These are phyloP conservation scores for Gymnogyps californianus DNA, from an alignment of 2,113 vertebrate genomes.

Conservation along the genomic window DNA sequence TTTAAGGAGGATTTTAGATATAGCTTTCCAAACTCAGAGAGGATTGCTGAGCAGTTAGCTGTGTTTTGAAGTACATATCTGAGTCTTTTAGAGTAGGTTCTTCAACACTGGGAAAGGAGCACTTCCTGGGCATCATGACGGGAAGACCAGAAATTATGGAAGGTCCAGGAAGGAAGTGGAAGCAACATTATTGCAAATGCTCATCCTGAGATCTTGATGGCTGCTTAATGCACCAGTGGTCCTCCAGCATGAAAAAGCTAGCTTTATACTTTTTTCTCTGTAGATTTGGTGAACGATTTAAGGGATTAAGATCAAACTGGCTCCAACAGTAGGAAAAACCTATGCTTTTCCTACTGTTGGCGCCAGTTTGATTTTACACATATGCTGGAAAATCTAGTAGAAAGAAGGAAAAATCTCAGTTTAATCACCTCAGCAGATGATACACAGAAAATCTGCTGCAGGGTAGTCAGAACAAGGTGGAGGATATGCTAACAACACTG, in stretches of 20 bases:
- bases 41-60: neutral
- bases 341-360: neutral
- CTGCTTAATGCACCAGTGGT: neutral
- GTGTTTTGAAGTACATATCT: neutral
- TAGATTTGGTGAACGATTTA: neutral
- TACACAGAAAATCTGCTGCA: neutral
- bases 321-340: neutral
- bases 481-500: neutral
- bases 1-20: neutral
- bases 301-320: neutral
- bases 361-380: neutral
- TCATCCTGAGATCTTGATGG: neutral
- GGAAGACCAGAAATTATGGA: neutral
- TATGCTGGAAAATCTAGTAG: neutral
- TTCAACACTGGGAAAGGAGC: neutral
- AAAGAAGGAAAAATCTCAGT: neutral
- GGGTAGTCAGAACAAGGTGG: neutral
- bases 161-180: neutral
- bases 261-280: neutral
- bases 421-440: neutral
- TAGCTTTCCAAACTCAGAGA: neutral
- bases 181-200: rapidly evolving
- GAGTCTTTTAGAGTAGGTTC: neutral
- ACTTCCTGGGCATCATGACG: neutral
- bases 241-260: neutral